These are phyloP conservation scores for Linnaemya tessellans DNA, from an alignment of 2,888 invertebrate species.

Conservation along the genomic window DNA sequence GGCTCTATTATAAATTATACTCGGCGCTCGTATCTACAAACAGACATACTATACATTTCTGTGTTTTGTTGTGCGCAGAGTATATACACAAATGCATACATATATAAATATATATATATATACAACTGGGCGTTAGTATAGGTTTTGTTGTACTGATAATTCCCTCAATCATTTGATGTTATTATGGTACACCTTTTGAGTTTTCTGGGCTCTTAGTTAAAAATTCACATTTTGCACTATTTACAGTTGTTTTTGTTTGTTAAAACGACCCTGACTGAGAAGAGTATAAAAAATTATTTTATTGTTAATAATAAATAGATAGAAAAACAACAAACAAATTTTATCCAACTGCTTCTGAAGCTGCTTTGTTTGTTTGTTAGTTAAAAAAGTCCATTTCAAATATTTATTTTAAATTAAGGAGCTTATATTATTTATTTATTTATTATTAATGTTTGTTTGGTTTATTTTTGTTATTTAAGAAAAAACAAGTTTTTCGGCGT, in stretches of 20 bases:
- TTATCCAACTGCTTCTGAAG: not conserved
- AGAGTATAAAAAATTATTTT: not conserved
- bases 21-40: too few relatives aligned
- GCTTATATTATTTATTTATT: not conserved
- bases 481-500: not conserved
- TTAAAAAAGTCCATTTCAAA: not conserved
- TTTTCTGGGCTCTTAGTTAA: slow-evolving; percentile 77
- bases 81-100: not conserved
- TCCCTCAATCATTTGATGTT: not conserved
- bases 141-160: not conserved
- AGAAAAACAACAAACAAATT: slow-evolving; percentile 34
- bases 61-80: too few relatives aligned
- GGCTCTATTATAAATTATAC: too few relatives aligned
- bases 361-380: not conserved
- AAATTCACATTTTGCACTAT: slow-evolving; percentile 82
- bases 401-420: too few relatives aligned
- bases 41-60: too few relatives aligned
- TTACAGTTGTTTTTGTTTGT: slow-evolving; percentile 75
- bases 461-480: not conserved
- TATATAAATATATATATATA: not conserved
- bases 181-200: not conserved
- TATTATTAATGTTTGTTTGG: not conserved
- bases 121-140: not conserved
- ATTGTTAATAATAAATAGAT: slow-evolving; percentile 32
- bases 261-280: slow-evolving; percentile 55